A percentile compares a stretch with the other conserved stretches of the same genome.
Conservation (phyloP, 2,113 vertebrate genomes). For the Cettia cetti region DNA sequence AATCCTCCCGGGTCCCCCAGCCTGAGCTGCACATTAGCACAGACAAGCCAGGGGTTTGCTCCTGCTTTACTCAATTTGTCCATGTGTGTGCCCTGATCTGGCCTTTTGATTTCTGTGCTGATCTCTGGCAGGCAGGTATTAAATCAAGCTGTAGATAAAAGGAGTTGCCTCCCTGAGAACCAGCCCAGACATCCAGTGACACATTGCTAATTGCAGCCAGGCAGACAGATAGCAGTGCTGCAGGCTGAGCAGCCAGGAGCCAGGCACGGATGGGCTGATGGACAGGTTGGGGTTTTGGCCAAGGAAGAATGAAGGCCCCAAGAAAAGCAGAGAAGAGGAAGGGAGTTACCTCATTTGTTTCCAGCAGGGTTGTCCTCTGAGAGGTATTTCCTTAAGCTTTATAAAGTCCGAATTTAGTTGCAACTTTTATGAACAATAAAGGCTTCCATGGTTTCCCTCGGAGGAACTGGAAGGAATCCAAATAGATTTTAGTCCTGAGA, state of each 20-base stretch:
- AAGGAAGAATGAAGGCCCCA: not conserved
- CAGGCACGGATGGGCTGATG: not conserved
- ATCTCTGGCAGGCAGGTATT: not conserved
- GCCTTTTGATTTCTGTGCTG: not conserved
- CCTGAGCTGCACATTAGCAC: not conserved
- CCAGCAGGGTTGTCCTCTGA: slow-evolving; percentile 28
- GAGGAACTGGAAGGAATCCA: slow-evolving; percentile 30
- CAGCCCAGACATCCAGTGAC: not conserved
- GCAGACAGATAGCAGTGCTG: not conserved
- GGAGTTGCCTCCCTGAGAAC: not conserved
- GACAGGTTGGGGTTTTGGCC: not conserved
- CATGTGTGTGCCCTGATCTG: not conserved
- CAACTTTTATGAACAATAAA: slow-evolving; percentile 46
- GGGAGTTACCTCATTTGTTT: slow-evolving; percentile 40
- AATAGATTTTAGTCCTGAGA: slow-evolving; percentile 1
- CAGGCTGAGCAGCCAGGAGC: slow-evolving; percentile 2
- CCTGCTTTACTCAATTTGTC: not conserved
- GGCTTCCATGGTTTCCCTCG: slow-evolving; percentile 10
- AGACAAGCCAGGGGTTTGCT: not conserved
- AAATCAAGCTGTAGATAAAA: not conserved
- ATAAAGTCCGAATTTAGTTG: not conserved
- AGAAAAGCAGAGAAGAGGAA: slow-evolving; percentile 18
- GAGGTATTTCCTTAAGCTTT: slow-evolving; percentile 39
- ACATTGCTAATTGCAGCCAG: not conserved
- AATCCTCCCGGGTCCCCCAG: accelerated